Base-by-base conservation (phyloP, 1,140 invertebrate species). In the Lethrus apterus region DNA sequence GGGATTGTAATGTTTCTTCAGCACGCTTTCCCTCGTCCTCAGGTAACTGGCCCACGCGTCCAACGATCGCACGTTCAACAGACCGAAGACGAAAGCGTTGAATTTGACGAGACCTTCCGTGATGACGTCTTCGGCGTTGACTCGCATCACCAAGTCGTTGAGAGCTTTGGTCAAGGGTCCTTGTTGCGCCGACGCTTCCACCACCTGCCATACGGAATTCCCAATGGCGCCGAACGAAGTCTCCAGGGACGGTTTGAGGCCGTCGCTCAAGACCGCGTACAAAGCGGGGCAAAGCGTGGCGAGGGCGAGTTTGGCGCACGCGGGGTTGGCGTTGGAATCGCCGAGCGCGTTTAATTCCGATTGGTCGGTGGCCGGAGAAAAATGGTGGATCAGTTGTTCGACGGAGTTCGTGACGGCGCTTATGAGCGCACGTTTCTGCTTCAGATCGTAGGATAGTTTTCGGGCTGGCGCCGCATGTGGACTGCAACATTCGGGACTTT, bases 121-220 rank as follows among this genome's bases (percentile, higher is more conserved):
- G 1, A 93, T 79, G 29, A 80, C 78, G 61, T 89, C 81, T 68
- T 90, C 88, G 51, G 79, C 81, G 62, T 90, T 91, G 51, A 93
- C 81, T 60, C 84, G 78, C 62, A 89, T 77, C 7, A 91, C 86
- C 32, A 92, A 69, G 60, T 92, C 89, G 67, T 89, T 85, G 1
- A 92, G 69, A n/a, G 85, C 83, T 63, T 88, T 82, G 3, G 87
- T 89, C 30, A 89, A 79, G 9, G 84, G 84, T 47, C 82, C 83
- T 73, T 89, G 84, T 65, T 90, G 86, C 13, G 86, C 82, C n/a
- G 87, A 89, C 26, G 84, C 83, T 70, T 92, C 89, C 4, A 90
- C 81, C 29, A 85, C 77, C 70, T 88, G 84, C 90, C 89, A 93
- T 30, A 90, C 86, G 8, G 87, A 90, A 60, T 93, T 89, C 40